phyloP scores from a whole-genome alignment of 2,797 vertebrate species.

The Sebastes trivittatus region DNA sequence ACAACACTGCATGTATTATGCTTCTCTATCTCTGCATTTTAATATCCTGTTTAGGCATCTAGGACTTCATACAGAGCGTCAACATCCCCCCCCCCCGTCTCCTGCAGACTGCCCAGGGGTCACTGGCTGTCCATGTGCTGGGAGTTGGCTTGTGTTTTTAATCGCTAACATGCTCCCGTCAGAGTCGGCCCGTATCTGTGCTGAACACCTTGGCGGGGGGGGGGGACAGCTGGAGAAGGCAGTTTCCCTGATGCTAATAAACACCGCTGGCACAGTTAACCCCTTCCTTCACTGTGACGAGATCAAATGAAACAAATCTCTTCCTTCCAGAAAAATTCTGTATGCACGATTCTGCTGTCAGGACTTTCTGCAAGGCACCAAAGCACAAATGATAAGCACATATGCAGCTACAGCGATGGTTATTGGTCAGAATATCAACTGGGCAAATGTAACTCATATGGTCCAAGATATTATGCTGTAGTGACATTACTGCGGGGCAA shows the following conservation, averaged over 20 bases:
- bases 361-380: slow-evolving; percentile 3
- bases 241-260: slow-evolving; percentile 34
- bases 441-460: background rate
- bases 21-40: background rate
- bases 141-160: slow-evolving; percentile 27
- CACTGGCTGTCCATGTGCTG: background rate
- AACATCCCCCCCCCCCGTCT: background rate
- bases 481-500: slow-evolving; percentile 1
- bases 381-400: slow-evolving; percentile 5
- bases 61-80: background rate
- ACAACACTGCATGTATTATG: background rate
- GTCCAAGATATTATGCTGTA: background rate
- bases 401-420: background rate
- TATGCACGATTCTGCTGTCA: slow-evolving; percentile 7
- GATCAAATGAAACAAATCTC: slow-evolving; percentile 41
- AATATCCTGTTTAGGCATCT: background rate
- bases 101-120: slow-evolving; percentile 23
- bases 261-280: slow-evolving; percentile 33
- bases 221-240: slow-evolving; percentile 22
- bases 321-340: slow-evolving; percentile 2
- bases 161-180: slow-evolving; percentile 36
- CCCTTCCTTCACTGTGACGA: slow-evolving; percentile 19
- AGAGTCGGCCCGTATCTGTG: slow-evolving; percentile 46
- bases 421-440: background rate
- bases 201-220: slow-evolving; percentile 48